phyloP scores from a whole-genome alignment of 2,888 invertebrate species.

The Napeogenes sylphis region DNA sequence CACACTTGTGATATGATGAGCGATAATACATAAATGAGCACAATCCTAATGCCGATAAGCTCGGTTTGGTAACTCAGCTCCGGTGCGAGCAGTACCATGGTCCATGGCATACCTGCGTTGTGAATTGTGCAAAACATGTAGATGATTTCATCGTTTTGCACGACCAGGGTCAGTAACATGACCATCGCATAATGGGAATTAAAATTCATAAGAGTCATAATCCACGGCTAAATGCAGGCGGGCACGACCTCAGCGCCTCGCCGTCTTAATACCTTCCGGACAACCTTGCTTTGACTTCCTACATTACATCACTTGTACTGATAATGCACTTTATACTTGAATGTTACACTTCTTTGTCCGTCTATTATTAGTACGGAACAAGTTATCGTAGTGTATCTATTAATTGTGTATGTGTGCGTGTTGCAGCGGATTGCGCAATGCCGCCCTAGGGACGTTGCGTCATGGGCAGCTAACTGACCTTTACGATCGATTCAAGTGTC shows the following conservation, averaged over 20 bases:
- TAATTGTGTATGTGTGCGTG: slow-evolving; percentile 27
- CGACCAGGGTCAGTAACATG: slow-evolving; percentile 29
- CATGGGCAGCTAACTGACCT: slow-evolving; percentile 67
- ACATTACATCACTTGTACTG: slow-evolving; percentile 66
- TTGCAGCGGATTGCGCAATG: slow-evolving; percentile 66
- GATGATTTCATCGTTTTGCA: slow-evolving; percentile 30
- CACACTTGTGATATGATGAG: too few species aligned
- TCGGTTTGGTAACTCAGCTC: slow-evolving; percentile 11
- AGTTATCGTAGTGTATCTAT: slow-evolving; percentile 13
- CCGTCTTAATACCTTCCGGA: slow-evolving; percentile 57
- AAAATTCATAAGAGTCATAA: slow-evolving; percentile 40
- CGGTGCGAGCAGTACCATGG: slow-evolving; percentile 6
- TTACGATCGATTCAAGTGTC: slow-evolving; percentile 62
- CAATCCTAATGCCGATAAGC: slow-evolving; percentile 2
- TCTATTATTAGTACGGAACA: slow-evolving; percentile 28
- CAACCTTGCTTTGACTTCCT: slow-evolving; percentile 68
- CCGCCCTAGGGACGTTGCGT: slow-evolving; percentile 61
- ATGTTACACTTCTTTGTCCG: slow-evolving; percentile 48
- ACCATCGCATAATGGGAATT: slow-evolving; percentile 33
- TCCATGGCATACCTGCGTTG: slow-evolving; percentile 4
- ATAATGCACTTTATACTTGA: slow-evolving; percentile 55
- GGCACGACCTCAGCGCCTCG: slow-evolving; percentile 51
- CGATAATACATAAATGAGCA: slow-evolving; percentile 16
- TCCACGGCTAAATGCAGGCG: slow-evolving; percentile 56
- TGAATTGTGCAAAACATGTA: slow-evolving; percentile 1